These are phyloP conservation scores for Nyleta sp. DNA, from an alignment of 2,888 invertebrate species.

Conservation along the genomic window DNA sequence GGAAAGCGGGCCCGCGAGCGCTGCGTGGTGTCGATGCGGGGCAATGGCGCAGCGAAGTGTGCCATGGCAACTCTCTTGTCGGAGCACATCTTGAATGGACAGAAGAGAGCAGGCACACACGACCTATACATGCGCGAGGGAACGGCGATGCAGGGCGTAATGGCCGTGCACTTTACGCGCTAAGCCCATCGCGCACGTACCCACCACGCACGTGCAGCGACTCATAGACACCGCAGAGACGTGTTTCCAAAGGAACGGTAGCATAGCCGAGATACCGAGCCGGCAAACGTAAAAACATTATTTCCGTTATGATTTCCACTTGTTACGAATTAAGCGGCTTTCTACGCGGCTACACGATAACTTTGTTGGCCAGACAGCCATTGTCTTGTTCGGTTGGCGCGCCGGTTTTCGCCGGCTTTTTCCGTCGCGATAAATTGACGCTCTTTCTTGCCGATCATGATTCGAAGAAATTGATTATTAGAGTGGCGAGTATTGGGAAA, in stretches of 20 bases:
- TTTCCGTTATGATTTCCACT: slow-evolving; percentile 49
- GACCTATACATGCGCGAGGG: slow-evolving; percentile 6
- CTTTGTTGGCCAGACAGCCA: no score
- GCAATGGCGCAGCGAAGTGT: slow-evolving; percentile 56
- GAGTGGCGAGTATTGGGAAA: no score
- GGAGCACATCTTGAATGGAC: slow-evolving; percentile 53
- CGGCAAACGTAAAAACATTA: slow-evolving; percentile 10
- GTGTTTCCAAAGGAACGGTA: no score
- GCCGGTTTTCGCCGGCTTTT: no score
- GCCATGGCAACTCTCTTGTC: slow-evolving; percentile 56
- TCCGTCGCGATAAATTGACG: no score
- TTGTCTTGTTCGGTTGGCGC: no score
- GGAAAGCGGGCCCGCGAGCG: slow-evolving; percentile 29
- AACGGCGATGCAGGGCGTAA: slow-evolving; percentile 29
- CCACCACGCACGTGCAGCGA: slow-evolving; percentile 35
- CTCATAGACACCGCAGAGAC: no score
- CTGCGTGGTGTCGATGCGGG: slow-evolving; percentile 39
- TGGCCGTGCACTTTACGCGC: slow-evolving; percentile 34
- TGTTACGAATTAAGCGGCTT: slow-evolving; percentile 26
- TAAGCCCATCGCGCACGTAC: slow-evolving; percentile 23
- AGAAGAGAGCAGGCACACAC: slow-evolving; percentile 14
- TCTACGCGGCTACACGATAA: no score
- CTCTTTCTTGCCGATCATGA: no score
- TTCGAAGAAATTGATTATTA: no score
- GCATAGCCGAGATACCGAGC: slow-evolving; percentile 2